Conservation (phyloP, 2,113 vertebrate species). For the Lepisosteus oculatus region DNA sequence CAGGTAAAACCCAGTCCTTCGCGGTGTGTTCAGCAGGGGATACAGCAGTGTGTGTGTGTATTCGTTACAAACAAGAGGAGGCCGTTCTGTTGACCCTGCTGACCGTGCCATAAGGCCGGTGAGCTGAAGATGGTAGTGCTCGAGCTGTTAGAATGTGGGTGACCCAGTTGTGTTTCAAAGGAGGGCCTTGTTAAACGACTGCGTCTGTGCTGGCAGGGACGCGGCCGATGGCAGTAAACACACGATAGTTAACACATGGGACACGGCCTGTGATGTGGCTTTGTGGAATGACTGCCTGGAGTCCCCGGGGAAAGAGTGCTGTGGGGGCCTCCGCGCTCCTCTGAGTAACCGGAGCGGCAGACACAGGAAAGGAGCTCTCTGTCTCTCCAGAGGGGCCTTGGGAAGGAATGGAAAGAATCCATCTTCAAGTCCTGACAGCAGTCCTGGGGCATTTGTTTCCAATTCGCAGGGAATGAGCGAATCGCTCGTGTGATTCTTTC, state of each 20-base stretch:
- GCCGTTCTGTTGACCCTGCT: no score
- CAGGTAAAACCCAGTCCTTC: no score
- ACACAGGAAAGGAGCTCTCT: conserved; percentile 48
- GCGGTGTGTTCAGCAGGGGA: no score
- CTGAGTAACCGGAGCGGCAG: conserved; percentile 44
- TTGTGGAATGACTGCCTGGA: conserved; percentile 40
- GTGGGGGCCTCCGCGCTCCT: conserved; percentile 20
- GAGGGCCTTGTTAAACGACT: conserved; percentile 37
- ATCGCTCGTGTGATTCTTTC: conserved; percentile 52
- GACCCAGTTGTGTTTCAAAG: conserved; percentile 20
- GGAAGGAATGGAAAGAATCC: conserved; percentile 49
- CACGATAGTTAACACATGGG: conserved; percentile 45
- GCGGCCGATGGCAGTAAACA: conserved; percentile 25
- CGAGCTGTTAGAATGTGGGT: not conserved
- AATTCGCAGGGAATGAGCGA: conserved; percentile 49
- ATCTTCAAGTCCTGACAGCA: conserved; percentile 52
- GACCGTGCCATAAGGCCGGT: not conserved
- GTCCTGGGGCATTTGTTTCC: conserved; percentile 51
- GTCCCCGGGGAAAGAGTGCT: conserved; percentile 25
- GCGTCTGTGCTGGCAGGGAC: conserved; percentile 20
- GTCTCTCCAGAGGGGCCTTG: conserved; percentile 42
- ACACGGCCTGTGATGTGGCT: conserved; percentile 37
- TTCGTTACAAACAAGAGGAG: no score
- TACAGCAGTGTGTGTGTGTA: no score
- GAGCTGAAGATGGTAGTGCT: not conserved